Conservation (phyloP, 2,888 invertebrate genomes). For the Lymantria dispar region DNA sequence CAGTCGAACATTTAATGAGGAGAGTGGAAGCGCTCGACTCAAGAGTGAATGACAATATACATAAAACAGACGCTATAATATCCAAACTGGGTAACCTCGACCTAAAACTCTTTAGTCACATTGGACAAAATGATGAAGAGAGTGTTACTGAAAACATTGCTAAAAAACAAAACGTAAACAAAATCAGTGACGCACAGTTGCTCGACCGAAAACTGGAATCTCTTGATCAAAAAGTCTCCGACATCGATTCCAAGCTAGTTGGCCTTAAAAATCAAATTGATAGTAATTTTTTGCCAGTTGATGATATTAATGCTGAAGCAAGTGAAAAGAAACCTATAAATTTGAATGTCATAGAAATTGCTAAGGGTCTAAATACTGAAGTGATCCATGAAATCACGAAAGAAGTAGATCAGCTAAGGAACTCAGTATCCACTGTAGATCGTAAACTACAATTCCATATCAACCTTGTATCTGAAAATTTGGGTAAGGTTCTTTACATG, state of each 20-base stretch:
- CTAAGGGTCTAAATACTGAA: conserved; percentile 91
- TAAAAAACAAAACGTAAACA: conserved; percentile 36
- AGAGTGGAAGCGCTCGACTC: conserved; percentile 92
- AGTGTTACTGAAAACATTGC: conserved; percentile 54
- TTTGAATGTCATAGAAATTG: conserved; percentile 91
- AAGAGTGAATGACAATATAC: conserved; percentile 91
- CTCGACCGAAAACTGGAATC: conserved; percentile 86
- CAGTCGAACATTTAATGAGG: conserved; percentile 93
- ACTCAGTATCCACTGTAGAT: conserved; percentile 89
- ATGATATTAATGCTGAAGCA: conserved; percentile 93
- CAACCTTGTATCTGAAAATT: conserved; percentile 90
- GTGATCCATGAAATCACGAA: conserved; percentile 91
- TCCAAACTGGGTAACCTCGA: conserved; percentile 89
- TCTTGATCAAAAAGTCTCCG: conserved; percentile 91
- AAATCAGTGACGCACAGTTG: conserved; percentile 66
- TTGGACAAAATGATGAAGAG: conserved; percentile 61
- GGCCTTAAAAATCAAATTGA: conserved; percentile 92
- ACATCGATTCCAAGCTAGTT: conserved; percentile 90
- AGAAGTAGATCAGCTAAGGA: conserved; percentile 89
- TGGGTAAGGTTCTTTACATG: conserved; percentile 90
- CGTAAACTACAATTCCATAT: conserved; percentile 93
- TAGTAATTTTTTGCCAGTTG: conserved; percentile 89
- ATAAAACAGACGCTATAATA: conserved; percentile 92
- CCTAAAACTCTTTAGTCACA: conserved; percentile 86
- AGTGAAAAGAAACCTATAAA: conserved; percentile 94